A percentile compares a stretch with the other conserved stretches of the same genome.
Conservation (phyloP, 2,797 vertebrate species). For the Pogoniulus pusillus region DNA sequence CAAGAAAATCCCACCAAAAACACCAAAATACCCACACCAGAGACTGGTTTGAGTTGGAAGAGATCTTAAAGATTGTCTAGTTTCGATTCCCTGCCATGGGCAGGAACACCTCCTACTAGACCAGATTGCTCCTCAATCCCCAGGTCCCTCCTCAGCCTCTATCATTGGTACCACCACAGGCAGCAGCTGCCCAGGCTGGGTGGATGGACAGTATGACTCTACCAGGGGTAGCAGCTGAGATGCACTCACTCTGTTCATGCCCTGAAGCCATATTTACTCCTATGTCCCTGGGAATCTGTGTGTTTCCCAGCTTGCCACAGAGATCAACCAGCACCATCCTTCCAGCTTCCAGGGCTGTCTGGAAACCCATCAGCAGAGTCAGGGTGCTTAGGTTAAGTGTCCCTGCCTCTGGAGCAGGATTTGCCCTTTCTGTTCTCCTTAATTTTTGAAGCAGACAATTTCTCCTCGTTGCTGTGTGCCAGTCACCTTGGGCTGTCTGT, state of each 20-base stretch:
- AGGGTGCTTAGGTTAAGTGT: rapidly evolving
- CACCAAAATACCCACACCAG: too few species aligned
- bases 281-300: background rate
- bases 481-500: background rate
- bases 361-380: background rate
- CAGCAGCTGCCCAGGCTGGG: background rate
- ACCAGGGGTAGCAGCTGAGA: too few species aligned
- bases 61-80: too few species aligned
- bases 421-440: background rate
- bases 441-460: background rate
- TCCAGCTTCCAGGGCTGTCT: background rate
- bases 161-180: rapidly evolving
- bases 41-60: too few species aligned
- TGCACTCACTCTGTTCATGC: background rate
- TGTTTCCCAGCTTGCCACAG: background rate
- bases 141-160: background rate
- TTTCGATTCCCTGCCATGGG: too few species aligned
- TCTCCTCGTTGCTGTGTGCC: background rate
- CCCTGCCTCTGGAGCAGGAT: background rate
- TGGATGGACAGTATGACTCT: rapidly evolving
- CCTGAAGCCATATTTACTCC: background rate
- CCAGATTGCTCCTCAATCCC: too few species aligned
- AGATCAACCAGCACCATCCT: background rate
- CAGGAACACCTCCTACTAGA: too few species aligned
- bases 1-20: too few species aligned